Percentiles rank a stretch among this genome's conserved stretches.
Evolutionary conservation across 35 echinoderm and acorn worm genomes (phyloP).

Genomic region (Diadema setosum): DNA sequence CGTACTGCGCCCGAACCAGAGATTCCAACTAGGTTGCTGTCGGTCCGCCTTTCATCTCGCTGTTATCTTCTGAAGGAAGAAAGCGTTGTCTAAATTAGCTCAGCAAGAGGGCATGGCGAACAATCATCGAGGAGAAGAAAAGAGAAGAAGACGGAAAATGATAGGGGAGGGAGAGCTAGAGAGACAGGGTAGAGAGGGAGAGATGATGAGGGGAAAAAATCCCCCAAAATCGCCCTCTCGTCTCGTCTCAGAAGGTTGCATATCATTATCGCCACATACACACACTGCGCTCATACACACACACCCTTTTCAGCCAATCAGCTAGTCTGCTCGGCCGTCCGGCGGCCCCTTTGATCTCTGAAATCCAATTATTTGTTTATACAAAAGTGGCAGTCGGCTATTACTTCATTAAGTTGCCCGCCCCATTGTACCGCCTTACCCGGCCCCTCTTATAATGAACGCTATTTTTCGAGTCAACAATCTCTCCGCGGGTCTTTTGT

Average conservation of each 20-base stretch:
- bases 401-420: constrained; percentile 75
- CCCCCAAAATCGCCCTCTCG: background rate
- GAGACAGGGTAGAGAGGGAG: too few relatives aligned
- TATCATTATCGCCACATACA: constrained; percentile 27
- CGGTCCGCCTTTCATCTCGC: constrained; percentile 1
- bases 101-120: background rate
- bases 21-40: background rate
- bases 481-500: constrained; percentile 57
- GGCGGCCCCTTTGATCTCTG: constrained; percentile 35
- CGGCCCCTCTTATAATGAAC: constrained; percentile 70
- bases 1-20: background rate
- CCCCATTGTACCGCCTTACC: constrained; percentile 62
- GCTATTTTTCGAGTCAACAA: constrained; percentile 76
- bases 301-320: constrained; percentile 29
- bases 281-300: too few relatives aligned
- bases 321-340: constrained; percentile 1
- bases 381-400: constrained; percentile 70
- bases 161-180: too few relatives aligned
- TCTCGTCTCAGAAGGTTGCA: constrained; percentile 3
- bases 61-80: background rate
- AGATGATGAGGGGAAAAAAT: too few relatives aligned
- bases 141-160: too few relatives aligned
- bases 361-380: constrained; percentile 85
- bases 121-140: background rate
- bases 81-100: background rate